Evolutionary conservation across 1,140 invertebrate genomes (phyloP).

Genomic region (Spodoptera litura): DNA sequence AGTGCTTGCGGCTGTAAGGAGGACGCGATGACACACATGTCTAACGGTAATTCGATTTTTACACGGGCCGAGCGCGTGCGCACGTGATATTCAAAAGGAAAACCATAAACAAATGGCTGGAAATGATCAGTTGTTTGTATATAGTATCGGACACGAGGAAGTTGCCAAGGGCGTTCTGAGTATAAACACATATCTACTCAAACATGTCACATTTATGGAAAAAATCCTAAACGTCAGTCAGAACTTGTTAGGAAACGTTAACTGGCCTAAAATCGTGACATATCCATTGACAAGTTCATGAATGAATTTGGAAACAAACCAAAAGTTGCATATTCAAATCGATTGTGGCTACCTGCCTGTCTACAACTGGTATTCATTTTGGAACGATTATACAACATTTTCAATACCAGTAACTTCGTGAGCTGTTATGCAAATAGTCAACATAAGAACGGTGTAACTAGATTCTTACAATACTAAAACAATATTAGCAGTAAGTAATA

Average conservation of each 20-base stretch:
- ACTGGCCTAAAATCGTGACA: conserved; percentile 38
- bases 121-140: conserved; percentile 41
- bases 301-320: conserved; percentile 48
- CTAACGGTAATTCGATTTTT: conserved; percentile 81
- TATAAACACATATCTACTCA: conserved; percentile 23
- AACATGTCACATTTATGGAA: conserved; percentile 32
- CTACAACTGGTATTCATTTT: conserved; percentile 42
- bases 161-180: conserved; percentile 30
- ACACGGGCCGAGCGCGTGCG: conserved; percentile 58
- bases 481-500: background rate
- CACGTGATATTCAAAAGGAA: conserved; percentile 65
- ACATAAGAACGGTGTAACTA: conserved; percentile 57
- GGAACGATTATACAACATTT: conserved; percentile 49
- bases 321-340: conserved; percentile 45
- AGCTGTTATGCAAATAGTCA: conserved; percentile 58
- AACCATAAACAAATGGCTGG: conserved; percentile 57
- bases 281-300: conserved; percentile 43
- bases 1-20: conserved; percentile 75
- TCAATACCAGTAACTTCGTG: conserved; percentile 50
- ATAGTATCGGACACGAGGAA: conserved; percentile 43
- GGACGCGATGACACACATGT: conserved; percentile 81
- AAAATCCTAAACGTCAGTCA: background rate
- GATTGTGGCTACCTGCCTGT: conserved; percentile 25
- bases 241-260: conserved; percentile 23
- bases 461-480: conserved; percentile 39